phyloP scores from a whole-genome alignment of 2,888 invertebrate genomes.

The Epinotia ramella region DNA sequence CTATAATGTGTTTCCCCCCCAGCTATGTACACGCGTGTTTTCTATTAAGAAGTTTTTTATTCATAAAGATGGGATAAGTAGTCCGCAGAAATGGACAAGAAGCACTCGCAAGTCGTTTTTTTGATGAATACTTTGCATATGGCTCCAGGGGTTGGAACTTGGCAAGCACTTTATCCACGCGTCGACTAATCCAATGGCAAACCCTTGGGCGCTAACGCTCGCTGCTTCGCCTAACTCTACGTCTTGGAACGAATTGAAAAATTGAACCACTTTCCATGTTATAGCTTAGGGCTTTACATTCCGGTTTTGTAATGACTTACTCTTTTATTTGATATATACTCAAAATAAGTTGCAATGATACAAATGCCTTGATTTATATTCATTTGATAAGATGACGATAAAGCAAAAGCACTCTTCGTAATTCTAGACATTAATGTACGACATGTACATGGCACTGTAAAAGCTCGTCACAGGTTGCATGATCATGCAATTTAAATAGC shows the following conservation, averaged over 20 bases:
- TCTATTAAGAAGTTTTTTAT: constrained; percentile 44
- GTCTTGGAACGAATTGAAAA: constrained; percentile 63
- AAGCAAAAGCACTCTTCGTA: constrained; percentile 4
- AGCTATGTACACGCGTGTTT: constrained; percentile 19
- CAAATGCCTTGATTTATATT: neutral
- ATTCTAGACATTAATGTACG: constrained; percentile 21
- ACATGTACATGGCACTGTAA: constrained; percentile 48
- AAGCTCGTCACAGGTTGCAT: constrained; percentile 57
- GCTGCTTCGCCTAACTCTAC: constrained; percentile 39
- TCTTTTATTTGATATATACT: constrained; percentile 21
- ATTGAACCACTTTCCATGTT: constrained; percentile 73
- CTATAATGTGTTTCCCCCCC: constrained; percentile 45
- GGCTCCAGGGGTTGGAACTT: constrained; percentile 47
- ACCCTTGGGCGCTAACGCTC: constrained; percentile 46
- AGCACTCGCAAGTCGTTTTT: constrained; percentile 36
- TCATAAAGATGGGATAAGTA: constrained; percentile 45
- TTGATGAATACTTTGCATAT: constrained; percentile 51
- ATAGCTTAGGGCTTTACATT: constrained; percentile 66
- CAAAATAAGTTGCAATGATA: neutral
- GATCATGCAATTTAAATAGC: constrained; percentile 61
- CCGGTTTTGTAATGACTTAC: constrained; percentile 61
- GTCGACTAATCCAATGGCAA: constrained; percentile 47
- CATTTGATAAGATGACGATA: no score
- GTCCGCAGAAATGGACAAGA: constrained; percentile 43
- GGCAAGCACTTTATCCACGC: constrained; percentile 41